Evolutionary conservation across 1,140 invertebrate species (phyloP).

Genomic region (Conus ventricosus): DNA sequence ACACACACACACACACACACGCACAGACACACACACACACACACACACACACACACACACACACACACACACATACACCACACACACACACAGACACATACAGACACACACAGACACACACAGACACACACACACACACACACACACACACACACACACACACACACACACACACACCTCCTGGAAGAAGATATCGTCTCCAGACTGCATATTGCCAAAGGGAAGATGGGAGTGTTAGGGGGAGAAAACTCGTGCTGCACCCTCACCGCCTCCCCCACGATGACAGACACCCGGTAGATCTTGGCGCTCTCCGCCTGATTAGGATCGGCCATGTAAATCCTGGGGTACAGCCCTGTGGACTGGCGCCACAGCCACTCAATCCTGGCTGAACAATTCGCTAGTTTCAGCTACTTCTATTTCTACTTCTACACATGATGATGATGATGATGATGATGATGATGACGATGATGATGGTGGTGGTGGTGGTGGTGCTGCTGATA

Average conservation of each 20-base stretch:
- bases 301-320: not conserved
- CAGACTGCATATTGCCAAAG: slow-evolving; percentile 42
- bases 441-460: too few relatives aligned
- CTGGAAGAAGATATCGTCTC: slow-evolving; percentile 34
- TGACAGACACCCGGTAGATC: not conserved
- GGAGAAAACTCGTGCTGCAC: slow-evolving; percentile 41
- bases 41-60: too few relatives aligned
- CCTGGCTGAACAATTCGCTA: not conserved
- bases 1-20: too few relatives aligned
- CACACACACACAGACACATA: too few relatives aligned
- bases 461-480: too few relatives aligned
- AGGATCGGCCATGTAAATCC: slow-evolving; percentile 43
- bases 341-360: slow-evolving; percentile 49
- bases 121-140: too few relatives aligned
- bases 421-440: too few relatives aligned
- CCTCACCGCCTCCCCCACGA: slow-evolving; percentile 46
- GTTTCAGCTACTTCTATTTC: too few relatives aligned
- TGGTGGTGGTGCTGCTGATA: too few relatives aligned
- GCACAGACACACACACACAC: too few relatives aligned
- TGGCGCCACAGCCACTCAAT: slow-evolving; percentile 40
- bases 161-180: slow-evolving; percentile 29
- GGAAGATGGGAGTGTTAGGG: slow-evolving; percentile 44
- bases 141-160: not conserved
- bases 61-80: too few relatives aligned
- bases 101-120: too few relatives aligned